These are phyloP conservation scores for Eleutherodactylus coqui DNA, from an alignment of 2,797 vertebrate species.

Conservation along the genomic window DNA sequence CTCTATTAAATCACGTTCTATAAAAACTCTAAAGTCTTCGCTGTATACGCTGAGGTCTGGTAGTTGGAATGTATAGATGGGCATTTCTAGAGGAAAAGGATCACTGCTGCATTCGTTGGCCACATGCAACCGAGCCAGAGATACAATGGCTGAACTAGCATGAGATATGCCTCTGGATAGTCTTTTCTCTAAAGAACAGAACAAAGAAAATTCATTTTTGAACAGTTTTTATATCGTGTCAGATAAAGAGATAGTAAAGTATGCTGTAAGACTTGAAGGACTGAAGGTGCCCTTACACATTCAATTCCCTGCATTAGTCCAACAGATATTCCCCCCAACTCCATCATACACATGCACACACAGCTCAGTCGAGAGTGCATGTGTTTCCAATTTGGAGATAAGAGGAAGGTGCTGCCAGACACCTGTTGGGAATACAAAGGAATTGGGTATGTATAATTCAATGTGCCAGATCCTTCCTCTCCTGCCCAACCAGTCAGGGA, in stretches of 20 bases:
- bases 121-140: conserved; percentile 94
- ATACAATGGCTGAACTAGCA: conserved; percentile 97
- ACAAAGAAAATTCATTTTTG: conserved; percentile 5
- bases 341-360: too few species aligned
- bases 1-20: conserved; percentile 96
- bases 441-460: too few species aligned
- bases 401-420: too few species aligned
- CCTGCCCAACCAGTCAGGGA: too few species aligned
- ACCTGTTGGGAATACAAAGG: too few species aligned
- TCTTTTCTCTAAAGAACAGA: conserved; percentile 86
- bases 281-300: too few species aligned
- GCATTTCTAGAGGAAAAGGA: conserved; percentile 97
- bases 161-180: conserved; percentile 97
- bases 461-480: too few species aligned
- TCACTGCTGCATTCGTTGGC: conserved; percentile 92
- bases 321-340: too few species aligned
- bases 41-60: conserved; percentile 98
- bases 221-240: neutral
- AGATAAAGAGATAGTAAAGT: neutral
- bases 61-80: conserved; percentile 98
- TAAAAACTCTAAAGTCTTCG: conserved; percentile 96
- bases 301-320: too few species aligned
- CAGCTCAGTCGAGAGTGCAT: too few species aligned
- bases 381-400: too few species aligned
- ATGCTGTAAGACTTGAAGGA: neutral